Evolutionary conservation across 2,113 vertebrate genomes (phyloP), one percentile per base, ranked within the genome.

Genomic region (Centropus bengalensis): DNA sequence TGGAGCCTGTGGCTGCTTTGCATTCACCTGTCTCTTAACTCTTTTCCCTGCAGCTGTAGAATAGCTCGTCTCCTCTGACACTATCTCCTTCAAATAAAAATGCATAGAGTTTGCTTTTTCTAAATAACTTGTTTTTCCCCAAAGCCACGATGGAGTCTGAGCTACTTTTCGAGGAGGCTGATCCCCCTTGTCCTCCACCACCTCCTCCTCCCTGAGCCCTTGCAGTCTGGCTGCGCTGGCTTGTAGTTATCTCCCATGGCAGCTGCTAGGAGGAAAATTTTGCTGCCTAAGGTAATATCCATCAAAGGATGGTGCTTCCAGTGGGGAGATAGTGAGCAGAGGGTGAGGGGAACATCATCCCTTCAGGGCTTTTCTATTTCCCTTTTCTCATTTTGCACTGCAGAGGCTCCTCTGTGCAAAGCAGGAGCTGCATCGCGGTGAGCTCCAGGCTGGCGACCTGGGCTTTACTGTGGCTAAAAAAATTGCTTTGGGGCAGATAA

Each of bases 11-110:
- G 71, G 73, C 91, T 88, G 91, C 89, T 94, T 86, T 84, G 68
- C 84, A 84, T 93, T 94, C 86, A 79, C 88, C 85, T 93, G 64
- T 68, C 68, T 89, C 76, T 0, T 1, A 21, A 74, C 91, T 79
- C 64, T 62, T 30, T 36, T 71, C 82, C 66, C 51, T 4, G 71
- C 79, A 86, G 96, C 90, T 85, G 83, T 45, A 45, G 89, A 55
- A 70, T 16, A 89, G 38, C 88, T 93, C 3, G 21, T 87, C 92
- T 94, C 76, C 82, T 83, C 87, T 40, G 66, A 62, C 38, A 26
- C 86, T 55, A 63, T 82, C 94, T 91, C 82, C 94, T 82, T 42
- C 82, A 23, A 74, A 95, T 96, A 45, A 94, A 96, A 94, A 96
- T 83, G 86, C 94, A 87, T 33, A 70, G 89, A 77, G 70, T 87